Conservation (phyloP, 1,140 invertebrate species). For the Drosophila sp. region DNA sequence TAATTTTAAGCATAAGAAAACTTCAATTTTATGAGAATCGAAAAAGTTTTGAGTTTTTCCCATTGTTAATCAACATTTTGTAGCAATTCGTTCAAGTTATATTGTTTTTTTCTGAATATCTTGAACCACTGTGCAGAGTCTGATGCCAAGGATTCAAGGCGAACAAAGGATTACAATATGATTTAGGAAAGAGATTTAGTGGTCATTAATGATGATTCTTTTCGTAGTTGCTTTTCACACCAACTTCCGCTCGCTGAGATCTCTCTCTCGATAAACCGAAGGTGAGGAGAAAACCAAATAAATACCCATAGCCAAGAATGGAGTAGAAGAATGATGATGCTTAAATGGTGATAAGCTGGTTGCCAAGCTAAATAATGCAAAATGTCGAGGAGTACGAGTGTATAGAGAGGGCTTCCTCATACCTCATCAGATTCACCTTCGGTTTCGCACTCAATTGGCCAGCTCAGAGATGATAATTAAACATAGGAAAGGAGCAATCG, state of each 20-base stretch:
- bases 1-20: too few relatives aligned
- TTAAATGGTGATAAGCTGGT: conserved; percentile 3
- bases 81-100: too few relatives aligned
- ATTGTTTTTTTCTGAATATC: background rate
- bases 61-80: too few relatives aligned
- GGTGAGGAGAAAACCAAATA: conserved; percentile 18
- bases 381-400: background rate
- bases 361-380: conserved; percentile 2
- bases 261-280: conserved; percentile 4
- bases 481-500: background rate
- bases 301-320: conserved; percentile 1
- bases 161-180: conserved; percentile 16
- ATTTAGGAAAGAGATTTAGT: conserved; percentile 12
- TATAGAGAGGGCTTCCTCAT: background rate
- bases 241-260: conserved; percentile 14
- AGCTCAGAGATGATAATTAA: background rate
- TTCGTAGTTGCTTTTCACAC: conserved; percentile 10
- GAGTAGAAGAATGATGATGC: conserved; percentile 2
- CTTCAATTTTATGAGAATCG: too few relatives aligned
- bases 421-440: background rate
- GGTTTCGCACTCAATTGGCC: conserved; percentile 3
- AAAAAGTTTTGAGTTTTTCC: too few relatives aligned
- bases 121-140: background rate
- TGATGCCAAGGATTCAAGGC: conserved; percentile 2
- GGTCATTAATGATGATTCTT: conserved; percentile 20